These are phyloP conservation scores for Tenthredo notha DNA, from an alignment of 2,888 invertebrate species.

Conservation along the genomic window DNA sequence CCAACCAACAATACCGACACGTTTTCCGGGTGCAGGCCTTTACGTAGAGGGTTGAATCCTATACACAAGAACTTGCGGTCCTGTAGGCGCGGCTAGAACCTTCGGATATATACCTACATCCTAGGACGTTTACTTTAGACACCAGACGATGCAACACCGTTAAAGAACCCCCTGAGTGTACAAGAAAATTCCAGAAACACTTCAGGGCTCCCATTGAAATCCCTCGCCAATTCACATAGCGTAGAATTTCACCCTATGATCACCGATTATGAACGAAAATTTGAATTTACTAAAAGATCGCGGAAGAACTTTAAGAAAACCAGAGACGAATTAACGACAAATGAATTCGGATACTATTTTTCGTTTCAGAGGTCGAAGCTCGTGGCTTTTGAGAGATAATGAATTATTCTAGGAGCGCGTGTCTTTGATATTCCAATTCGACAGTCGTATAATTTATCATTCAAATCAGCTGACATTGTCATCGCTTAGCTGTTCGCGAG, in stretches of 20 bases:
- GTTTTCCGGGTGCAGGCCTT: conserved; percentile 4
- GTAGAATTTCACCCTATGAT: not conserved
- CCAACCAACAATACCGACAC: conserved; percentile 30
- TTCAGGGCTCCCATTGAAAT: not conserved
- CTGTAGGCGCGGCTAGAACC: not conserved
- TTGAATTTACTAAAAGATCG: not conserved
- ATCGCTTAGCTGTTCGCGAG: not conserved
- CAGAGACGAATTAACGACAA: not conserved
- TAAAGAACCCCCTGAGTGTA: not conserved
- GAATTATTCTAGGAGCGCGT: not conserved
- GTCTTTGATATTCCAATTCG: not conserved
- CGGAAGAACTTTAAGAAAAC: not conserved
- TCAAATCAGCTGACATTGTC: conserved; percentile 36
- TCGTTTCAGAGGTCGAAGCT: not conserved
- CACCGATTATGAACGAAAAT: not conserved
- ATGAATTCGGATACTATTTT: not conserved
- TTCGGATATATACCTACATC: not conserved
- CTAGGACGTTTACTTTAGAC: conserved; percentile 16
- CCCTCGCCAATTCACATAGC: not conserved
- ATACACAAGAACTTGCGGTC: conserved; percentile 40
- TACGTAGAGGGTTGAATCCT: not conserved
- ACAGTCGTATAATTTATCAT: conserved; percentile 20
- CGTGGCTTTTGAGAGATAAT: not conserved
- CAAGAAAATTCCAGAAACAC: conserved; percentile 17
- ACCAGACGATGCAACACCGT: conserved; percentile 18